A percentile compares a stretch with the other conserved stretches of the same genome.
Evolutionary conservation across 2,113 vertebrate species (phyloP).

Genomic region (Nymphicus hollandicus): DNA sequence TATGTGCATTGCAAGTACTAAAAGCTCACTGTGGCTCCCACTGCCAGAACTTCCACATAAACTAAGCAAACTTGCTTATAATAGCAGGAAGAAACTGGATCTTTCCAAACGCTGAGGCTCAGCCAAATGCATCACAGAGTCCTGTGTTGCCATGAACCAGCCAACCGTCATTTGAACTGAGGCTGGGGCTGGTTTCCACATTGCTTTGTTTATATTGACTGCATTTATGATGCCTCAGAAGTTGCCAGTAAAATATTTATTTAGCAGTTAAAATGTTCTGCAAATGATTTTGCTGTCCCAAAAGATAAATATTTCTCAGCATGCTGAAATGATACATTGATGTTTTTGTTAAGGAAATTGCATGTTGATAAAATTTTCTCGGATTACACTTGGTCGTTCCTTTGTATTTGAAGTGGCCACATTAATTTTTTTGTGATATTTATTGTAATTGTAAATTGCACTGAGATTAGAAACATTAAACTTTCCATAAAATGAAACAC

Average conservation of each 20-base stretch:
- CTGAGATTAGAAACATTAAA: constrained; percentile 46
- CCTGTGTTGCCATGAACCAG: constrained; percentile 27
- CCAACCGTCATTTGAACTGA: constrained; percentile 16
- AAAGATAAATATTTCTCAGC: constrained; percentile 73
- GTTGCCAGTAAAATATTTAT: constrained; percentile 78
- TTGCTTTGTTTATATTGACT: constrained; percentile 76
- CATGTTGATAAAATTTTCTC: constrained; percentile 70
- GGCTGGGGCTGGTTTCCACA: constrained; percentile 62
- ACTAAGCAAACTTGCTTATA: constrained; percentile 63
- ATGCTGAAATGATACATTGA: constrained; percentile 65
- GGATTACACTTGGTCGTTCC: constrained; percentile 42
- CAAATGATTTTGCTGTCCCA: constrained; percentile 77
- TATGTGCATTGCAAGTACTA: background rate
- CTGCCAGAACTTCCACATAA: constrained; percentile 62
- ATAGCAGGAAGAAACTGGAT: constrained; percentile 57
- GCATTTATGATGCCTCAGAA: constrained; percentile 75
- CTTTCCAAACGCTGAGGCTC: constrained; percentile 48
- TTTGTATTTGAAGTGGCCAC: constrained; percentile 65
- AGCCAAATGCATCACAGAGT: constrained; percentile 67
- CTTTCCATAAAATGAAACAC: constrained; percentile 48
- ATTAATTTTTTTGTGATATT: constrained; percentile 60
- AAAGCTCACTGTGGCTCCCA: background rate
- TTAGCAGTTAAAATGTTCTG: constrained; percentile 75
- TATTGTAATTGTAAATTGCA: constrained; percentile 62
- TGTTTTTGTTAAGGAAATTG: constrained; percentile 66